Conservation (phyloP, 2,888 invertebrate species). For the Lapara coniferarum region DNA sequence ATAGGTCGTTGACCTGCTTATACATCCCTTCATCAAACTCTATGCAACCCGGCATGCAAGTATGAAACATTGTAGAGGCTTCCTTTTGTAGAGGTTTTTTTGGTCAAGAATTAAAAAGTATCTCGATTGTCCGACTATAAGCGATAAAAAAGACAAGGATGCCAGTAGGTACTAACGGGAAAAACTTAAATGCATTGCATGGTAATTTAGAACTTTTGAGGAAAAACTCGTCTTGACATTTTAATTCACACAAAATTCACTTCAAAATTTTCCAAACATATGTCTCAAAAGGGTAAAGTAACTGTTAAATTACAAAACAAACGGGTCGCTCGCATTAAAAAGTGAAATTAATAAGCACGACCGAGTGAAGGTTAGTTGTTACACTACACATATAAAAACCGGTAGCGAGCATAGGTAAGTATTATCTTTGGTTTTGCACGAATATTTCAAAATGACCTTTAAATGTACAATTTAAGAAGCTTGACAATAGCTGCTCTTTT, state of each 20-base stretch:
- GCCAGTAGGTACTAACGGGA: no score
- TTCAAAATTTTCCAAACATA: not conserved
- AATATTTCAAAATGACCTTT: slow-evolving; percentile 1
- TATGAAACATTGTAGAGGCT: no score
- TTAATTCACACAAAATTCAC: not conserved
- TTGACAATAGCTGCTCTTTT: not conserved
- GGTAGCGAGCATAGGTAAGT: not conserved
- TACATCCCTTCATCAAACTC: not conserved
- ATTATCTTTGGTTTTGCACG: not conserved
- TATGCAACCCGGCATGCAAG: not conserved
- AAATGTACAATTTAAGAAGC: not conserved
- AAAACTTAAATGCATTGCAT: not conserved
- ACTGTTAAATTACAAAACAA: slow-evolving; percentile 1
- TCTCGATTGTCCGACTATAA: no score
- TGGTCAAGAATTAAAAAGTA: no score
- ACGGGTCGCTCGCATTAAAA: not conserved
- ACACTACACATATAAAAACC: not conserved
- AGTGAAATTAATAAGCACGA: slow-evolving; percentile 17
- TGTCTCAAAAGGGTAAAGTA: not conserved
- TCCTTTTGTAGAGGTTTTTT: no score
- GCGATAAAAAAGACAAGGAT: no score
- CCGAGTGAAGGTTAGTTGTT: not conserved
- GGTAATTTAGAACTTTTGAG: not conserved
- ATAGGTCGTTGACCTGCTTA: not conserved
- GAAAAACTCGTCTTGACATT: no score